phyloP scores from a whole-genome alignment of 1,140 invertebrate genomes.

The Drosophila chauvacae region DNA sequence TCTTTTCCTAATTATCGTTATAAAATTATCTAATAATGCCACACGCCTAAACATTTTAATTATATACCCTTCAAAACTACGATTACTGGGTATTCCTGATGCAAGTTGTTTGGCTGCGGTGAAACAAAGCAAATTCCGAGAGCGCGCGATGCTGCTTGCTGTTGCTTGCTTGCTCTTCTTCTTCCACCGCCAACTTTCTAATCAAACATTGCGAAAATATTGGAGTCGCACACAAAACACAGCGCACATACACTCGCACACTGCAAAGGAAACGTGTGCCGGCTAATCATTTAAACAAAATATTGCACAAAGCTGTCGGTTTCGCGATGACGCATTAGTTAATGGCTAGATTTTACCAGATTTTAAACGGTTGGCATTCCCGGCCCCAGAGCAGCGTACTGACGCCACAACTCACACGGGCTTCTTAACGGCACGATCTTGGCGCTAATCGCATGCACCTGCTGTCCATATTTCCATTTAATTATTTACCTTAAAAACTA shows the following conservation, averaged over 20 bases:
- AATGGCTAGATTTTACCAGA: constrained; percentile 26
- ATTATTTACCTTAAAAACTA: constrained; percentile 47
- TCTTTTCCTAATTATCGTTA: not conserved
- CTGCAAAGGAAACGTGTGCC: constrained; percentile 35
- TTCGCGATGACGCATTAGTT: constrained; percentile 75
- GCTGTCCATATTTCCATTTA: not conserved
- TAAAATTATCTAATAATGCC: not conserved
- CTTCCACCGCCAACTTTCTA: constrained; percentile 67
- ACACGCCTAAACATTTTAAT: not conserved
- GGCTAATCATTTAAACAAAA: constrained; percentile 64
- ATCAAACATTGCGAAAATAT: constrained; percentile 64
- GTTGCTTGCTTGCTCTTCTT: constrained; percentile 32
- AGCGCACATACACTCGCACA: constrained; percentile 25
- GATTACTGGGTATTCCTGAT: constrained; percentile 28
- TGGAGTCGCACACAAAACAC: constrained; percentile 35
- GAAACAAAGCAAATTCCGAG: constrained; percentile 38
- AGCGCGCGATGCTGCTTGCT: constrained; percentile 25
- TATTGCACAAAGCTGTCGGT: constrained; percentile 41
- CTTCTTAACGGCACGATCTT: not conserved
- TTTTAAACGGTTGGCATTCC: constrained; percentile 19
- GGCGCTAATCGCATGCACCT: not conserved
- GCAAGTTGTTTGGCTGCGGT: constrained; percentile 28
- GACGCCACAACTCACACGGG: not conserved
- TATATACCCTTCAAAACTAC: not conserved
- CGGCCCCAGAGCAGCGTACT: too few species aligned